Conservation (phyloP, 2,888 invertebrate genomes). For the Brachylomia viminalis region DNA sequence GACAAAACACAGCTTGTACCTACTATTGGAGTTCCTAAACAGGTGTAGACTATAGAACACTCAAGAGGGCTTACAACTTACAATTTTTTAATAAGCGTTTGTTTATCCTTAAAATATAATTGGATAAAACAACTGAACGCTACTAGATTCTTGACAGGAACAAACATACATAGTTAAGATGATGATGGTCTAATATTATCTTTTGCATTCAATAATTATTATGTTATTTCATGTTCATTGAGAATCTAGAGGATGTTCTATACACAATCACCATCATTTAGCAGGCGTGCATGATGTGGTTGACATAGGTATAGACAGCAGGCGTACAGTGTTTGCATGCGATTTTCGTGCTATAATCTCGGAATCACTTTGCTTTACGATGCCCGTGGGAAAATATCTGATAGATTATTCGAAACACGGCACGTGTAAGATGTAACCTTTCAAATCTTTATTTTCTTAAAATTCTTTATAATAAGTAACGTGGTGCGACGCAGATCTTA, state of each 20-base stretch:
- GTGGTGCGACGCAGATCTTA: not conserved
- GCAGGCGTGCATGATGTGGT: constrained; percentile 3
- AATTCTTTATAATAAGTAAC: not conserved
- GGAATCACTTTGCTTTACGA: constrained; percentile 28
- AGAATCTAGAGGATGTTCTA: not conserved
- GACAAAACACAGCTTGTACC: not conserved
- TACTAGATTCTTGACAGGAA: not conserved
- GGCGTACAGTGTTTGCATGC: not conserved
- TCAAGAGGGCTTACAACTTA: not conserved
- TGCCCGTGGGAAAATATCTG: constrained; percentile 28
- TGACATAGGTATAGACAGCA: too few relatives aligned
- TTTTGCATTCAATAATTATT: not conserved
- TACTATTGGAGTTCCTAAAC: not conserved
- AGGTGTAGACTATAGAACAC: not conserved
- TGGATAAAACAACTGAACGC: too few relatives aligned
- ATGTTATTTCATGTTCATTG: not conserved
- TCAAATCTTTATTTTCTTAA: not conserved
- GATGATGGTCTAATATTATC: not conserved
- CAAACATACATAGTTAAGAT: not conserved
- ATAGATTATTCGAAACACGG: constrained; percentile 24
- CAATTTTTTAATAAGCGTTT: not conserved
- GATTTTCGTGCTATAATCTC: constrained; percentile 15
- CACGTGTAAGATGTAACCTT: constrained; percentile 1
- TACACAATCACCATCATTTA: not conserved
- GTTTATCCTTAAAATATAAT: not conserved